Percentiles rank a stretch among this genome's conserved stretches.
These are phyloP conservation scores for Cnemophilus loriae DNA, from an alignment of 2,113 vertebrate species.

Conservation along the genomic window DNA sequence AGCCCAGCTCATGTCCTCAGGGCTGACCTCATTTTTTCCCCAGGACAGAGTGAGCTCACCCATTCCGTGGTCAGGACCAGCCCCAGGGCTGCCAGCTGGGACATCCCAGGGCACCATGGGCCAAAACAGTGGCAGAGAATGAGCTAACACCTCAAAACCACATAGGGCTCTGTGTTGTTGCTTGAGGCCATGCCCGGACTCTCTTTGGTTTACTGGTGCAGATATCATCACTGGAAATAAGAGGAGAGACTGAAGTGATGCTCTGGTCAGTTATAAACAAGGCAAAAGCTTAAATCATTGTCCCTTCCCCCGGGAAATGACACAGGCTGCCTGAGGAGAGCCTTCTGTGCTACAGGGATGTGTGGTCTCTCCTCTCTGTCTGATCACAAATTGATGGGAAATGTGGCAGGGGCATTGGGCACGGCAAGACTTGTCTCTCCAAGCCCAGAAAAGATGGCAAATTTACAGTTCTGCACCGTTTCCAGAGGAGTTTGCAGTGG, in stretches of 20 bases:
- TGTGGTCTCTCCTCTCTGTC: not conserved
- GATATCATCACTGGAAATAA: not conserved
- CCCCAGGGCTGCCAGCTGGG: not conserved
- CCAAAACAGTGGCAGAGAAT: not conserved
- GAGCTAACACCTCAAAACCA: not conserved
- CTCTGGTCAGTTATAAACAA: not conserved
- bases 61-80: not conserved
- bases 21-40: not conserved
- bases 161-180: not conserved
- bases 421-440: not conserved
- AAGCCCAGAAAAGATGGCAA: not conserved
- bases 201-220: not conserved
- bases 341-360: not conserved
- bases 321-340: not conserved
- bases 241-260: not conserved
- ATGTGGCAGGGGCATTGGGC: fast-evolving
- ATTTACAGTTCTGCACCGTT: not conserved
- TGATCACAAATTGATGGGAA: not conserved
- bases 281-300: not conserved
- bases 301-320: not conserved
- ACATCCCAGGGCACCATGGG: not conserved
- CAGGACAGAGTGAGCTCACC: not conserved
- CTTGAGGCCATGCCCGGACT: not conserved
- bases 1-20: not conserved
- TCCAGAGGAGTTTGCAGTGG: not conserved